Evolutionary conservation across 2,797 vertebrate species (phyloP), one percentile per base, ranked within the genome.

Genomic region (Chaenodraco wilsoni): DNA sequence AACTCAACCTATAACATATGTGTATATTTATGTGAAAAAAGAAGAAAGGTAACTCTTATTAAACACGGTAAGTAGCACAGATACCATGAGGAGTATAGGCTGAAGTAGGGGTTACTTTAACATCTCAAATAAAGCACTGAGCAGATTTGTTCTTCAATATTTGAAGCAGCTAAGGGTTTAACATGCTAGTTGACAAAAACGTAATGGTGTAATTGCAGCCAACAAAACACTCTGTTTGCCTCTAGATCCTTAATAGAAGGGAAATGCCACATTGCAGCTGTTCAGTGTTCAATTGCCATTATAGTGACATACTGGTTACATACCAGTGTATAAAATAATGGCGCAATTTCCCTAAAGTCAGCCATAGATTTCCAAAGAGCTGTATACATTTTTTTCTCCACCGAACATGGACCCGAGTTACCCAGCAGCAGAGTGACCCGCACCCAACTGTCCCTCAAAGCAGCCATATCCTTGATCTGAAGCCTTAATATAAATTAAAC

Each of bases 1-100:
- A 54, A 58, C 57, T 73, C 21, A 63, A 63, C 60, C 15, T 67
- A n/a, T 73, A 40, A 69, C 67, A 72, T 46, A 23, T 33, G 13
- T 61, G 9, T 19, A 62, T 76, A 48, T 63, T 63, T 55, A 76
- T 62, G 21, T 27, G 2, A 23, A 69, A 74, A 23, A 0, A 21
- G 51, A 69, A 70, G 40, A 40, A 2, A 15, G 0, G 0, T 1
- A 54, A 65, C 16, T 15, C 4, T 52, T 40, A 48, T 37, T 46
- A 43, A 63, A 19, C 13, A 57, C 1, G 19, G 14, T n/a, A 54
- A 21, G 19, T 9, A 15, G 33, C 49, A 60, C 4, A 19, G n/a
- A 21, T 61, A 27, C 19, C 12, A 52, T 3, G 1, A 17, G 61
- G 44, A 31, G 13, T 15, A 37, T 37, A 46, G 3, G 31, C 37